phyloP scores from a whole-genome alignment of 1,140 invertebrate species.

The Anastrepha obliqua region DNA sequence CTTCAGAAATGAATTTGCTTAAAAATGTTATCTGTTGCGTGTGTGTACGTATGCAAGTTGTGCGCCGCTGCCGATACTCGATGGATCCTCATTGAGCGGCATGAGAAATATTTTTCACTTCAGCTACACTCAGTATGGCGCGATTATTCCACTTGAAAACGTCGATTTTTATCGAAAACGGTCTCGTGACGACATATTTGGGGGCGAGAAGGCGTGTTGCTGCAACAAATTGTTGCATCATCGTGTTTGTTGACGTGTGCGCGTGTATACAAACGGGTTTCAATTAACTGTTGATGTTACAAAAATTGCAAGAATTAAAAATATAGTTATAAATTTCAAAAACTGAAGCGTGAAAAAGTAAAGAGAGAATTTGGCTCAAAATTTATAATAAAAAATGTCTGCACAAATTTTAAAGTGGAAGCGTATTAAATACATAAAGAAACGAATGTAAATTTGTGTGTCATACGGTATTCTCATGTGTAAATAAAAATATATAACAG shows the following conservation, averaged over 20 bases:
- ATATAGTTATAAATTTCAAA: background rate
- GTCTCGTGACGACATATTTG: background rate
- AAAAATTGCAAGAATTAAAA: background rate
- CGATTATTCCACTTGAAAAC: slow-evolving; percentile 23
- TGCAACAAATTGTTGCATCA: slow-evolving; percentile 41
- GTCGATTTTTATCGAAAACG: background rate
- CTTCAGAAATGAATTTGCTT: background rate
- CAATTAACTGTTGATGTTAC: background rate
- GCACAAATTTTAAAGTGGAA: no score
- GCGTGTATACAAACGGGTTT: background rate
- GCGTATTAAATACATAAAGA: no score
- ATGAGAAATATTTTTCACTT: background rate
- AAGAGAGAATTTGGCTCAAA: background rate
- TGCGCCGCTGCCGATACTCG: background rate
- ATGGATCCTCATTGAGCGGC: background rate
- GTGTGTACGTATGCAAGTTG: background rate
- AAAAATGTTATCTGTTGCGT: background rate
- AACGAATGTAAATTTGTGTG: no score
- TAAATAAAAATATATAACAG: no score
- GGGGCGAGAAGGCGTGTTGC: background rate
- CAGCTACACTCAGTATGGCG: background rate
- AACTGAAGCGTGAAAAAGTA: background rate
- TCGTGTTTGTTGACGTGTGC: background rate
- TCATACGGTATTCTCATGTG: no score
- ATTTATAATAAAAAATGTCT: no score